A percentile compares a stretch with the other conserved stretches of the same genome.
Conservation (phyloP, 2,113 vertebrate species). For the Chaenogobius annularis region DNA sequence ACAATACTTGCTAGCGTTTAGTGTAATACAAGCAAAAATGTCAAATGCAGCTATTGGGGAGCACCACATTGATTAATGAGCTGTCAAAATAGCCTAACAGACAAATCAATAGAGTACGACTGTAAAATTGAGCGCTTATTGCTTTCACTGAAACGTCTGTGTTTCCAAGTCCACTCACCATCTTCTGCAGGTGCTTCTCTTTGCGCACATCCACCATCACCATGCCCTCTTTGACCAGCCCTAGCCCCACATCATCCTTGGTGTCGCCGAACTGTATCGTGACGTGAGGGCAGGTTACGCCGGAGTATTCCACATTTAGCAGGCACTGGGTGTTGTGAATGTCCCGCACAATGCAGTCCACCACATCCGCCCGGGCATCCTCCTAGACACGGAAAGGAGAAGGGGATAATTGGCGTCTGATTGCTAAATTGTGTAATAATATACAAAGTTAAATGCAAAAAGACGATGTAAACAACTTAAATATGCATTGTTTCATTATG, state of each 20-base stretch:
- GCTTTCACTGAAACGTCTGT: background rate
- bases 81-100: background rate
- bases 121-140: background rate
- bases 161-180: conserved; percentile 75
- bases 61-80: conserved; percentile 4
- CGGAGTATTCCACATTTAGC: conserved; percentile 88
- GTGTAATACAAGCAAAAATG: conserved; percentile 1
- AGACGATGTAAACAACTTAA: conserved; percentile 3
- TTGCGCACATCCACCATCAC: conserved; percentile 94
- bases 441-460: background rate
- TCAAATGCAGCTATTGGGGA: conserved; percentile 21
- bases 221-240: conserved; percentile 88
- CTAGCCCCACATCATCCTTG: conserved; percentile 89
- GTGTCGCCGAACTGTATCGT: conserved; percentile 90
- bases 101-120: conserved; percentile 2
- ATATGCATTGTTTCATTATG: conserved; percentile 9
- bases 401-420: background rate
- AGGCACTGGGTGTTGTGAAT: conserved; percentile 94
- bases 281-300: conserved; percentile 81
- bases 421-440: background rate
- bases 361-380: conserved; percentile 85
- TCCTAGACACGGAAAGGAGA: conserved; percentile 71
- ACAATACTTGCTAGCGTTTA: background rate
- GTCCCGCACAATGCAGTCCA: conserved; percentile 90
- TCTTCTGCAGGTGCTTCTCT: conserved; percentile 91